phyloP scores from a whole-genome alignment of 1,140 invertebrate genomes.

The Ooceraea biroi region DNA sequence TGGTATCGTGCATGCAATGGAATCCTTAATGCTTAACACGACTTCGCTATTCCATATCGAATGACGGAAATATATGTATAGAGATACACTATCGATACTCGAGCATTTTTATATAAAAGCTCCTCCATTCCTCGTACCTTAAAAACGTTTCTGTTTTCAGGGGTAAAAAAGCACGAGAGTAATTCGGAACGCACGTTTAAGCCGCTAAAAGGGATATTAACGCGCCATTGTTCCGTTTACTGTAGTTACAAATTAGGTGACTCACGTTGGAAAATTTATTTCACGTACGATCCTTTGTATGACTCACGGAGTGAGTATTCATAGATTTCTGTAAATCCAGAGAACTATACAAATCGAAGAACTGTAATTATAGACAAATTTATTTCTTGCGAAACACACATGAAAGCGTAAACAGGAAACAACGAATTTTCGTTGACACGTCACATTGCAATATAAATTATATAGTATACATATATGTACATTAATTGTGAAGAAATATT shows the following conservation, averaged over 20 bases:
- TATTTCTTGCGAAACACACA: no score
- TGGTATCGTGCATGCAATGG: slow-evolving; percentile 29
- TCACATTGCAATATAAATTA: no score
- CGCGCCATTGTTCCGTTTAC: slow-evolving; percentile 1
- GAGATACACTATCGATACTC: slow-evolving; percentile 21
- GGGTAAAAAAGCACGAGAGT: background rate
- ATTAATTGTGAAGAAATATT: no score
- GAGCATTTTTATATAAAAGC: background rate
- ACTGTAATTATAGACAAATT: background rate
- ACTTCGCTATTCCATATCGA: slow-evolving; percentile 45
- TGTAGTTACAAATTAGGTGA: slow-evolving; percentile 12
- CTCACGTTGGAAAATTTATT: background rate
- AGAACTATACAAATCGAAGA: background rate
- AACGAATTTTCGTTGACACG: no score
- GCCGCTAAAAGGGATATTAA: background rate
- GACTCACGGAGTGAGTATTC: background rate
- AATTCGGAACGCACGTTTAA: slow-evolving; percentile 14
- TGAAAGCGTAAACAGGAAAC: no score
- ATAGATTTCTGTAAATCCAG: background rate
- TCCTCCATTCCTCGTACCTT: slow-evolving; percentile 9
- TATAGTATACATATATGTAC: no score
- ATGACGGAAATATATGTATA: background rate
- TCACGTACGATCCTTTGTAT: background rate
- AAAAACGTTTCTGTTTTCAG: background rate
- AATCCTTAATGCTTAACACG: slow-evolving; percentile 39